These are phyloP conservation scores for Hiodon tergisus DNA, from an alignment of 2,113 vertebrate species.

Conservation along the genomic window DNA sequence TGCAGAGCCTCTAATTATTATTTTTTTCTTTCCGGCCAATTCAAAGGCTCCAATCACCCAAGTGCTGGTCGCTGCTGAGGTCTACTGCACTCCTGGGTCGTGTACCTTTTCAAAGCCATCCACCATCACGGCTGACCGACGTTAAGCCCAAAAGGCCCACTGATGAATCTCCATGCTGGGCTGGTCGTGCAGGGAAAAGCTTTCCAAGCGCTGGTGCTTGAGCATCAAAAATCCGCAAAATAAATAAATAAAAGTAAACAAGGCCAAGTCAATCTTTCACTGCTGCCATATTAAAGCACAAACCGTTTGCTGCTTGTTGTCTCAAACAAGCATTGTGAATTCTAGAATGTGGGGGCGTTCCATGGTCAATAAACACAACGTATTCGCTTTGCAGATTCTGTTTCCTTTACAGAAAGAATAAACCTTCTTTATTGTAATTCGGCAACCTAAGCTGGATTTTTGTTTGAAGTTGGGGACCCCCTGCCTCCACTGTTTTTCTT, in stretches of 20 bases:
- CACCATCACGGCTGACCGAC: neutral
- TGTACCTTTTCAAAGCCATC: slow-evolving; percentile 22
- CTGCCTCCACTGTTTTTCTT: slow-evolving; percentile 44
- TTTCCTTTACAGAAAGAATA: neutral
- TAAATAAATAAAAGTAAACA: neutral
- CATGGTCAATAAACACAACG: neutral
- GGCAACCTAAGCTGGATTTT: slow-evolving; percentile 40
- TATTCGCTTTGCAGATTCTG: neutral
- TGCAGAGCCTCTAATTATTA: slow-evolving; percentile 43
- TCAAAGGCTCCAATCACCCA: slow-evolving; percentile 50
- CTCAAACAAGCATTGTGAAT: neutral
- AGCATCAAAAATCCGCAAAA: neutral
- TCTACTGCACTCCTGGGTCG: slow-evolving; percentile 26
- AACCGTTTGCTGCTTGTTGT: neutral
- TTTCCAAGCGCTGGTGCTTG: neutral
- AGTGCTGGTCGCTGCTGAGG: slow-evolving; percentile 19
- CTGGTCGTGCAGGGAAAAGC: neutral
- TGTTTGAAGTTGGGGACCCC: slow-evolving; percentile 51
- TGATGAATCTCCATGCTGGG: neutral
- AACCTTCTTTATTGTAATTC: slow-evolving; percentile 9
- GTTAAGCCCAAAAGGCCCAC: neutral
- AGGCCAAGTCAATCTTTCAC: neutral
- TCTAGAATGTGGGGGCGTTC: neutral
- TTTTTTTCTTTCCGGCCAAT: slow-evolving; percentile 36
- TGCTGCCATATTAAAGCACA: neutral